phyloP scores from a whole-genome alignment of 2,888 invertebrate species.

The Sisyra terminalis region DNA sequence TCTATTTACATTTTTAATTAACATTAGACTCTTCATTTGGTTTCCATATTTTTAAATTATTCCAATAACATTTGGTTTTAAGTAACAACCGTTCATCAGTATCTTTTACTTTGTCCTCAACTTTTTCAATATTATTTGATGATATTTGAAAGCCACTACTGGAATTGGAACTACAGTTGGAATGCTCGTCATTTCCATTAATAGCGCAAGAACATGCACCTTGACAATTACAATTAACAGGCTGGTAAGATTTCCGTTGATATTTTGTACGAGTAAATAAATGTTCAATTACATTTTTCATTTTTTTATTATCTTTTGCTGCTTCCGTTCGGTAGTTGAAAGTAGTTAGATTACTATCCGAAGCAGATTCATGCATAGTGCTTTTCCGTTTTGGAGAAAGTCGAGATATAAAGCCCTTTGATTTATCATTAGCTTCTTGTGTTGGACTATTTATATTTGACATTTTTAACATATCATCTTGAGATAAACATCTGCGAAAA shows the following conservation, averaged over 20 bases:
- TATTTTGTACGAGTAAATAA: constrained; percentile 5
- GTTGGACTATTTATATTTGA: not conserved
- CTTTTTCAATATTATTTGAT: not conserved
- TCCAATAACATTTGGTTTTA: not conserved
- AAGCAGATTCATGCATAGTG: constrained; percentile 7
- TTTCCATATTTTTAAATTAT: constrained; percentile 3
- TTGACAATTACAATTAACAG: constrained; percentile 9
- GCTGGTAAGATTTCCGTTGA: constrained; percentile 1
- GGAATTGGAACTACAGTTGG: not conserved
- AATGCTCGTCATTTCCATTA: not conserved
- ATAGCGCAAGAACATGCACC: constrained; percentile 8
- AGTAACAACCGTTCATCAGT: not conserved
- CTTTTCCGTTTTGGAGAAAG: not conserved
- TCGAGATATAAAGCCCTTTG: not conserved
- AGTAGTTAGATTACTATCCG: constrained; percentile 10
- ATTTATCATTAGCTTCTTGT: not conserved
- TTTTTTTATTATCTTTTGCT: constrained; percentile 8
- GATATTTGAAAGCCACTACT: too few relatives aligned
- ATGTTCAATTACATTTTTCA: constrained; percentile 9
- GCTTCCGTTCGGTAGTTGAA: constrained; percentile 7
- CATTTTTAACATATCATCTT: constrained; percentile 6
- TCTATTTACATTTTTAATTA: too few relatives aligned
- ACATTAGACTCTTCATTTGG: constrained; percentile 1
- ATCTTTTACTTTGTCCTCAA: not conserved
- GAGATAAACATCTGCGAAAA: constrained; percentile 5